These are phyloP conservation scores for Philereme transversata DNA, from an alignment of 2,888 invertebrate species.

Conservation along the genomic window DNA sequence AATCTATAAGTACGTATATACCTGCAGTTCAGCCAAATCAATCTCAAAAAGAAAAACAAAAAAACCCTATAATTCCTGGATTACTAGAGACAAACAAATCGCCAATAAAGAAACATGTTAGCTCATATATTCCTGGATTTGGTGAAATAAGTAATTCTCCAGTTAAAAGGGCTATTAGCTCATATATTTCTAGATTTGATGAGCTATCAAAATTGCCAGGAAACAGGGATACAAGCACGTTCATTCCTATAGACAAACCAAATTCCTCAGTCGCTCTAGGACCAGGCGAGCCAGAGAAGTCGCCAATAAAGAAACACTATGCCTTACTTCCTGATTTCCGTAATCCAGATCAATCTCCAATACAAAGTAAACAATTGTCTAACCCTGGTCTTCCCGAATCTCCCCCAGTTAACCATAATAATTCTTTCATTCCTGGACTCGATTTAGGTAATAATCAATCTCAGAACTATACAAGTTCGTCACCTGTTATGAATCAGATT, in stretches of 20 bases:
- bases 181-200: conserved; percentile 10
- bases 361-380: conserved; percentile 1
- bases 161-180: conserved; percentile 13
- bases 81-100: neutral
- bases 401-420: conserved; percentile 1
- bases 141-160: conserved; percentile 6
- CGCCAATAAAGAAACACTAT: conserved; percentile 5
- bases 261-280: conserved; percentile 3
- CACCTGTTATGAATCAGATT: conserved; percentile 7
- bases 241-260: conserved; percentile 22
- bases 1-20: conserved; percentile 13
- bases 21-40: conserved; percentile 12
- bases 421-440: conserved; percentile 16
- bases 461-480: conserved; percentile 6
- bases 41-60: conserved; percentile 1
- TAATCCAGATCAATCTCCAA: conserved; percentile 1
- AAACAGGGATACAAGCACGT: conserved; percentile 22
- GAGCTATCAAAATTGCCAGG: conserved; percentile 13
- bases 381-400: conserved; percentile 8
- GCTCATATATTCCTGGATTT: conserved; percentile 12
- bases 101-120: neutral
- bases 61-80: neutral
- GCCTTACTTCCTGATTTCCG: neutral
- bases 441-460: neutral
- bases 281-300: conserved; percentile 5